Base-by-base conservation (phyloP, 1,140 invertebrate species). In the Ceratoteleas bidentatus region DNA sequence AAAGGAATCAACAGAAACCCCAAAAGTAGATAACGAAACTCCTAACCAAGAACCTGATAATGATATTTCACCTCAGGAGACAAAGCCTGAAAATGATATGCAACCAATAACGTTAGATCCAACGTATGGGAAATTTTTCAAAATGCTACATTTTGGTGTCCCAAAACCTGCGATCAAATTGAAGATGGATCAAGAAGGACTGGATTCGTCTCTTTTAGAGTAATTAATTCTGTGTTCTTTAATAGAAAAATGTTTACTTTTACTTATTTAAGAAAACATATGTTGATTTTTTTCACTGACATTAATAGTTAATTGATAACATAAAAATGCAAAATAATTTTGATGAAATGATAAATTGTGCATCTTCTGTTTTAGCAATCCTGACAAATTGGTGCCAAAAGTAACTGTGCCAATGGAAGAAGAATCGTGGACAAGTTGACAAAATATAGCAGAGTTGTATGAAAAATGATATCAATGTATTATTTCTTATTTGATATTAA, bases 121-220 rank as follows among this genome's bases (percentile, higher is more conserved):
- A 15, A 92, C 93, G 81, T 97, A 95, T 91, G 92, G 93, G 45
- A 95, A 94, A 90, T 98, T 94, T 90, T 95, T 97, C 43, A 97
- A 96, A 93, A 97, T 98, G 97, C 81, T 98, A 3, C 94, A 96
- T 83, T 93, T 98, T 84, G 97, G 97, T 40, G 96, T 98, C 6
- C 96, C 95, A 15, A 90, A 93, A 69, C 92, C 92, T 84, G 97
- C 95, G 52, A 94, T 98, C 0, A 96, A 96, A 90, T 88, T 95
- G 82, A 97, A 98, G 93, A 96, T 98, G 94, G 86, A 93, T 53
- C 89, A 93, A 14, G 97, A 98, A 92, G 96, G 96, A 47, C 83
- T 97, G 33, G 94, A 98, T 89, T 94, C 96, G 15, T 91, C 92
- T 80, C 83, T 97, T 16, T 90, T 98, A 69, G 95, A 97, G 93